phyloP scores from a whole-genome alignment of 2,797 vertebrate genomes.

The Sebastolobus altivelis region DNA sequence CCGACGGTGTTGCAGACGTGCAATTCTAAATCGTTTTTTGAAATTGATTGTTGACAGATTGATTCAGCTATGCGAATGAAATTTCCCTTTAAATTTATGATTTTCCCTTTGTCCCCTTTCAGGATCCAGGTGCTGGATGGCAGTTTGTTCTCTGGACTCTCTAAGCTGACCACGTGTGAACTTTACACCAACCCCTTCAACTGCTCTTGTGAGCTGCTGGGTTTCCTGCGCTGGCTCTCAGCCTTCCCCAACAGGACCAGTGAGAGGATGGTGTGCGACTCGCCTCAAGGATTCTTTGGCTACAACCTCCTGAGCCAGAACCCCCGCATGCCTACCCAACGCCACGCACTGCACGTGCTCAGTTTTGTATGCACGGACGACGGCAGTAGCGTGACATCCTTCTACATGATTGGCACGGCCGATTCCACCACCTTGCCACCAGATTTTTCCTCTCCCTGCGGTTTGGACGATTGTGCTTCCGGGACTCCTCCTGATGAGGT shows the following conservation, averaged over 20 bases:
- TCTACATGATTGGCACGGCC: slow-evolving; percentile 71
- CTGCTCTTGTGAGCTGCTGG: slow-evolving; percentile 96
- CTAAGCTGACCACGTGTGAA: slow-evolving; percentile 94
- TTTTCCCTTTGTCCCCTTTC: slow-evolving; percentile 1
- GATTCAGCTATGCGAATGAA: not conserved
- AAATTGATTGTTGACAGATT: not conserved
- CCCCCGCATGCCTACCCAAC: slow-evolving; percentile 89
- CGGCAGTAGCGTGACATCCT: slow-evolving; percentile 77
- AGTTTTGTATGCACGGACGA: slow-evolving; percentile 90
- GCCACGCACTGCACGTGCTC: slow-evolving; percentile 92
- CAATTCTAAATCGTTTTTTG: not conserved
- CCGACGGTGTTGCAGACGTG: not conserved
- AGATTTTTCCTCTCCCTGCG: slow-evolving; percentile 88
- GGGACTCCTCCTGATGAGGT: slow-evolving; percentile 89
- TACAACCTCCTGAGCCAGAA: slow-evolving; percentile 96
- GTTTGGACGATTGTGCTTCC: slow-evolving; percentile 92
- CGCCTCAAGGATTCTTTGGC: slow-evolving; percentile 91
- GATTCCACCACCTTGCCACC: slow-evolving; percentile 85
- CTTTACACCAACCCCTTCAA: slow-evolving; percentile 99
- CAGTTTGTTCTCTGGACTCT: slow-evolving; percentile 90
- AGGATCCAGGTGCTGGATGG: slow-evolving; percentile 93
- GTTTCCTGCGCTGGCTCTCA: slow-evolving; percentile 95
- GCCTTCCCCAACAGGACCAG: slow-evolving; percentile 94
- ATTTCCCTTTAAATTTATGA: not conserved
- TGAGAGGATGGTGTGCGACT: slow-evolving; percentile 97